Conservation (phyloP, 1,140 invertebrate species). For the Scylla paramamosain region DNA sequence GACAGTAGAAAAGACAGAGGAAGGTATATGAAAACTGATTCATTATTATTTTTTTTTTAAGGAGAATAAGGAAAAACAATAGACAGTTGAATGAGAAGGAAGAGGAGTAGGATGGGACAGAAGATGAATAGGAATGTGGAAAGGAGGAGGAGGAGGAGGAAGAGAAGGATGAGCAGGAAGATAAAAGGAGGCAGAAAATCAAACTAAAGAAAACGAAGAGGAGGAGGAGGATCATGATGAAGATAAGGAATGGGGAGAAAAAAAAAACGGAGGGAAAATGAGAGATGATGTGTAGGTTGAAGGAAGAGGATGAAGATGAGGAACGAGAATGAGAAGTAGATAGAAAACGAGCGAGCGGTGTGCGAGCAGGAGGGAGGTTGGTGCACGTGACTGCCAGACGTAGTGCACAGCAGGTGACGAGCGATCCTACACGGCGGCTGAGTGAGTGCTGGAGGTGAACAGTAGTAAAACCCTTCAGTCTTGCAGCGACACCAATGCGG, state of each 20-base stretch:
- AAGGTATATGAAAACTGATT: too few species aligned
- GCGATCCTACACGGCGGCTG: background rate
- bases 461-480: background rate
- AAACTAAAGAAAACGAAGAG: background rate
- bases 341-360: background rate
- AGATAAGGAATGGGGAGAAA: too few species aligned
- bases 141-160: background rate
- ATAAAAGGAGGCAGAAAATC: background rate
- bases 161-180: background rate
- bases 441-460: background rate
- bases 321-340: background rate
- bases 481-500: background rate
- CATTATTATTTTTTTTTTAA: too few species aligned
- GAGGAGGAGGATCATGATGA: too few species aligned
- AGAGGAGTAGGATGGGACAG: background rate
- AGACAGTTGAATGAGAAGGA: background rate
- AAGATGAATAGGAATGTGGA: background rate
- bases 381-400: background rate
- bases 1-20: too few species aligned
- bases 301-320: background rate
- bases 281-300: background rate
- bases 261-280: too few species aligned
- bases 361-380: background rate
- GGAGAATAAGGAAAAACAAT: too few species aligned
- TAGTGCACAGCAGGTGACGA: background rate